These are phyloP conservation scores for Cephalopholis sonnerati DNA, from an alignment of 2,113 vertebrate genomes.

Conservation along the genomic window DNA sequence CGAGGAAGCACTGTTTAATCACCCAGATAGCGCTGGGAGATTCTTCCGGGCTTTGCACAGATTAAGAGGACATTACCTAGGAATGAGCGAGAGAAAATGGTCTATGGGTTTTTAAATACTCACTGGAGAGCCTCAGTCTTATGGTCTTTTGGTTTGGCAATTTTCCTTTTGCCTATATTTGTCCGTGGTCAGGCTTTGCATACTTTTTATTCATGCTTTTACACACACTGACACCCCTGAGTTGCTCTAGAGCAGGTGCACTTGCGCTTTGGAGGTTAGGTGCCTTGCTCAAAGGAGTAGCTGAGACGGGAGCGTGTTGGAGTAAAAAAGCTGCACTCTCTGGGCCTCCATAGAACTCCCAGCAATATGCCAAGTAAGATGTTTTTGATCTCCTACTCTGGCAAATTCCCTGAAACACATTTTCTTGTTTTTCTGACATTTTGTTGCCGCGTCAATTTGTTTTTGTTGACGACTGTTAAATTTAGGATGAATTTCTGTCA, in stretches of 20 bases:
- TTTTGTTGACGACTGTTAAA: slow-evolving; percentile 44
- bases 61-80: slow-evolving; percentile 70
- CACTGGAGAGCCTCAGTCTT: slow-evolving; percentile 29
- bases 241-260: slow-evolving; percentile 12
- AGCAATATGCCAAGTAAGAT: slow-evolving; percentile 18
- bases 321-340: background rate
- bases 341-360: background rate
- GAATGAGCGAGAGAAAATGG: slow-evolving; percentile 58
- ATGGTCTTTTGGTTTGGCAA: slow-evolving; percentile 38
- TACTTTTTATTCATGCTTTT: background rate
- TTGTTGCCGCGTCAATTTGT: slow-evolving; percentile 22
- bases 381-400: slow-evolving; percentile 44
- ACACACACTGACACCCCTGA: background rate
- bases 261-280: slow-evolving; percentile 7
- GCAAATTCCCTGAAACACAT: slow-evolving; percentile 44
- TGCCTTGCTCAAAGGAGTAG: slow-evolving; percentile 30
- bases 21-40: slow-evolving; percentile 54
- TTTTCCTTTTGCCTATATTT: slow-evolving; percentile 46
- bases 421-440: slow-evolving; percentile 29
- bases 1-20: slow-evolving; percentile 61
- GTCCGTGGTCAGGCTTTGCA: background rate
- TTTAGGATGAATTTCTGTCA: slow-evolving; percentile 43
- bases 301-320: slow-evolving; percentile 6
- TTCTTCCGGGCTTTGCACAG: slow-evolving; percentile 66
- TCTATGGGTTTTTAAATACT: slow-evolving; percentile 57